Percentiles rank a stretch among this genome's conserved stretches.
Evolutionary conservation across 2,888 invertebrate species (phyloP).

Genomic region (Eupithecia vulgata): DNA sequence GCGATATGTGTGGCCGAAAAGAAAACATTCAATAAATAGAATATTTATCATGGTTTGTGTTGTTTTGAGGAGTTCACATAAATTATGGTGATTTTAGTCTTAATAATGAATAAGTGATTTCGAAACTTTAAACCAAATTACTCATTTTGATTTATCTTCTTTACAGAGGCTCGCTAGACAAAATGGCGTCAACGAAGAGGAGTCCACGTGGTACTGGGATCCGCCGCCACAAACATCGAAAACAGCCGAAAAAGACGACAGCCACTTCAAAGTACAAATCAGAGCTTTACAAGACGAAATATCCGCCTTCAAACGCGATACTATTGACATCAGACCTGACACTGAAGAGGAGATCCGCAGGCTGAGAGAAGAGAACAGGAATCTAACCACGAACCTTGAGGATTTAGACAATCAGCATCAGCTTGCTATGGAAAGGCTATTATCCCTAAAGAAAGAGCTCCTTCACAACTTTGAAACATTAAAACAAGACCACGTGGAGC

Average conservation of each 20-base stretch:
- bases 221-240: slow-evolving; percentile 65
- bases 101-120: not conserved
- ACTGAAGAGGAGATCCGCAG: slow-evolving; percentile 74
- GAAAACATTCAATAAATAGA: not conserved
- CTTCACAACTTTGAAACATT: slow-evolving; percentile 80
- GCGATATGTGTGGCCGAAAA: not conserved
- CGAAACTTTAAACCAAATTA: not conserved
- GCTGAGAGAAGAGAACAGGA: slow-evolving; percentile 83
- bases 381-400: slow-evolving; percentile 85
- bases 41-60: not conserved
- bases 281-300: slow-evolving; percentile 70
- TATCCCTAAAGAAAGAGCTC: slow-evolving; percentile 81
- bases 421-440: slow-evolving; percentile 85
- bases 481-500: slow-evolving; percentile 76
- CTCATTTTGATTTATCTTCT: slow-evolving; percentile 48
- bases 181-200: slow-evolving; percentile 78
- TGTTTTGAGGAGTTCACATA: not conserved
- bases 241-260: slow-evolving; percentile 54
- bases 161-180: slow-evolving; percentile 74
- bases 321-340: slow-evolving; percentile 56
- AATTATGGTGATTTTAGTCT: not conserved
- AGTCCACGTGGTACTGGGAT: slow-evolving; percentile 83
- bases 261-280: slow-evolving; percentile 68
- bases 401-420: slow-evolving; percentile 90
- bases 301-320: slow-evolving; percentile 69